Conservation (phyloP, 2,113 vertebrate genomes). For the Suricata suricatta region DNA sequence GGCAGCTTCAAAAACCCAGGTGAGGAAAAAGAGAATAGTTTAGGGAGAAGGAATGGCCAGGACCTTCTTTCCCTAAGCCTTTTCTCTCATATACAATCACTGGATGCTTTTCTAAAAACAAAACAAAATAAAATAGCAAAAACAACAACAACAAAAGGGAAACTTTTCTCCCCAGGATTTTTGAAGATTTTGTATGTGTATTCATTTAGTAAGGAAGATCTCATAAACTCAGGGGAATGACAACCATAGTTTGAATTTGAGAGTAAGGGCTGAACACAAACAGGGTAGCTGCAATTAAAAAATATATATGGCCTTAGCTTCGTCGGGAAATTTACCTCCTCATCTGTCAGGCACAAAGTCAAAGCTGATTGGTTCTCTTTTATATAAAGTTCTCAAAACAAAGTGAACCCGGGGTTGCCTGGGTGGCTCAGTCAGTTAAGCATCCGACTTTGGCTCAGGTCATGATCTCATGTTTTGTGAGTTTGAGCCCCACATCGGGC, state of each 20-base stretch:
- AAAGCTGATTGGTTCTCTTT: background rate
- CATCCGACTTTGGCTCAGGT: too few species aligned
- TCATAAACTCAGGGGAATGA: background rate
- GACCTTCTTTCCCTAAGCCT: background rate
- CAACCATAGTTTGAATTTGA: background rate
- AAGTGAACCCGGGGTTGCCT: too few species aligned
- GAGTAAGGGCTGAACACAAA: background rate
- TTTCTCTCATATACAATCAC: background rate
- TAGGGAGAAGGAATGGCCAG: background rate
- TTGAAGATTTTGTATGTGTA: background rate
- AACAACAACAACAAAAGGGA: background rate
- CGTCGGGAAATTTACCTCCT: background rate
- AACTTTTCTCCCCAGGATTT: background rate
- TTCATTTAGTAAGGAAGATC: background rate
- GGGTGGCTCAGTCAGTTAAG: too few species aligned
- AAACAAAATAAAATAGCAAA: background rate
- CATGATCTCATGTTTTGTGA: too few species aligned
- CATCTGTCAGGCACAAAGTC: background rate
- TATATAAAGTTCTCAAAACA: background rate
- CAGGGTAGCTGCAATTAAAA: background rate
- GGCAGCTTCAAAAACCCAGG: background rate
- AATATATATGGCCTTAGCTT: background rate
- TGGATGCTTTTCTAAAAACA: background rate
- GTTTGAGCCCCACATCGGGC: too few species aligned
- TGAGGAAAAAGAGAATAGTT: background rate